phyloP scores from a whole-genome alignment of 2,797 vertebrate species.

The Apogon talboti region DNA sequence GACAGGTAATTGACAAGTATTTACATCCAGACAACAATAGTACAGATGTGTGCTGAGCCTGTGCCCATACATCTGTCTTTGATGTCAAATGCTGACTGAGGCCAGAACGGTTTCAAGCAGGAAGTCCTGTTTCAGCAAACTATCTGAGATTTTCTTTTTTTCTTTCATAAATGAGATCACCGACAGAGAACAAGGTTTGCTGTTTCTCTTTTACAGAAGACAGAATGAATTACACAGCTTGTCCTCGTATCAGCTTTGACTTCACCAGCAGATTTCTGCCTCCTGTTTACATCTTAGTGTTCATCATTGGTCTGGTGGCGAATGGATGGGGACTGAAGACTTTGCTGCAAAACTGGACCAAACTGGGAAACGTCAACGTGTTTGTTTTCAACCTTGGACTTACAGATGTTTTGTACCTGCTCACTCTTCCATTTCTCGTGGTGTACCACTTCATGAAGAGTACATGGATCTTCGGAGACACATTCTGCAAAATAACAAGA shows the following conservation, averaged over 20 bases:
- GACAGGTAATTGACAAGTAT: slow-evolving; percentile 44
- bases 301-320: slow-evolving; percentile 78
- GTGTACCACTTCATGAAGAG: slow-evolving; percentile 74
- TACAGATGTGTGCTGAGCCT: no score
- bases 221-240: slow-evolving; percentile 20
- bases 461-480: slow-evolving; percentile 81
- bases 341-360: slow-evolving; percentile 69
- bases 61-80: no score
- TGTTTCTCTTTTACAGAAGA: not conserved
- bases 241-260: slow-evolving; percentile 27
- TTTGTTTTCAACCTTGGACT: slow-evolving; percentile 85
- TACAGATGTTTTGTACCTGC: slow-evolving; percentile 85
- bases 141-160: no score
- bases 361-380: slow-evolving; percentile 66
- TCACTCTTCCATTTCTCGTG: slow-evolving; percentile 85
- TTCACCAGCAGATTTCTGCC: slow-evolving; percentile 79
- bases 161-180: no score
- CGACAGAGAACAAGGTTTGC: no score
- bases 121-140: no score
- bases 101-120: no score
- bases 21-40: slow-evolving; percentile 63
- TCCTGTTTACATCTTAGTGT: slow-evolving; percentile 77
- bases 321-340: slow-evolving; percentile 84
- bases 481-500: slow-evolving; percentile 84
- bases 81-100: no score